phyloP scores from a whole-genome alignment of 2,888 invertebrate genomes.

The Synanthedon vespiformis region DNA sequence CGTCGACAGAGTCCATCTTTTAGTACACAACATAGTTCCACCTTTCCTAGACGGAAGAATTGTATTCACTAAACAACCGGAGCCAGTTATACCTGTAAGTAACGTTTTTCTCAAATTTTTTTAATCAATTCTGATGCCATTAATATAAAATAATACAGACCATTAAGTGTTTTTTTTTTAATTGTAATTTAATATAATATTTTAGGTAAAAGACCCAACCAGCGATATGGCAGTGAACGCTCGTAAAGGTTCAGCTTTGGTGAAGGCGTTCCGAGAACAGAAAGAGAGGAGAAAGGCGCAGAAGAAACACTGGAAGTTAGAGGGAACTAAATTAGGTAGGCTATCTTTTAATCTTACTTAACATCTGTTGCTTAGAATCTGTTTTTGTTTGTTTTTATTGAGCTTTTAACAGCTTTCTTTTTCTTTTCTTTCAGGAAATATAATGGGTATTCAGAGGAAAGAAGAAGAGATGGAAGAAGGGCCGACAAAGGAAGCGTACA shows the following conservation, averaged over 20 bases:
- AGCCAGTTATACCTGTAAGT: conserved; percentile 95
- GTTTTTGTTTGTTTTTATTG: too few relatives aligned
- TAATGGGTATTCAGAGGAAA: conserved; percentile 95
- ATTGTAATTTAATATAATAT: conserved; percentile 3
- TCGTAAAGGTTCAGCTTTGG: conserved; percentile 92
- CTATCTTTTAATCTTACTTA: background rate
- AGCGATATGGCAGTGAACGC: conserved; percentile 98
- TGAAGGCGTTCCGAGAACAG: conserved; percentile 92
- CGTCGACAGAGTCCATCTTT: conserved; percentile 92
- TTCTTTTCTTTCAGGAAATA: conserved; percentile 71
- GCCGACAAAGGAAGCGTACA: conserved; percentile 93
- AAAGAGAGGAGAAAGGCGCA: conserved; percentile 97
- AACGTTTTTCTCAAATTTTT: background rate
- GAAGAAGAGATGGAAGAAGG: conserved; percentile 82
- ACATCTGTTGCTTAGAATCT: background rate
- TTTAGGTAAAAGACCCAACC: conserved; percentile 86
- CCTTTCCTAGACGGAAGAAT: conserved; percentile 99
- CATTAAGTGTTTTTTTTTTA: too few relatives aligned
- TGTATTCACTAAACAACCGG: conserved; percentile 98
- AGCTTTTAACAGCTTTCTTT: too few relatives aligned
- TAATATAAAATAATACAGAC: background rate
- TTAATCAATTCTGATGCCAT: background rate
- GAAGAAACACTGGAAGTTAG: conserved; percentile 98
- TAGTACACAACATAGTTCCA: conserved; percentile 98
- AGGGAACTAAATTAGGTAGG: conserved; percentile 90